Conservation (phyloP, 2,888 invertebrate species). For the Romanomermis culicivorax region DNA sequence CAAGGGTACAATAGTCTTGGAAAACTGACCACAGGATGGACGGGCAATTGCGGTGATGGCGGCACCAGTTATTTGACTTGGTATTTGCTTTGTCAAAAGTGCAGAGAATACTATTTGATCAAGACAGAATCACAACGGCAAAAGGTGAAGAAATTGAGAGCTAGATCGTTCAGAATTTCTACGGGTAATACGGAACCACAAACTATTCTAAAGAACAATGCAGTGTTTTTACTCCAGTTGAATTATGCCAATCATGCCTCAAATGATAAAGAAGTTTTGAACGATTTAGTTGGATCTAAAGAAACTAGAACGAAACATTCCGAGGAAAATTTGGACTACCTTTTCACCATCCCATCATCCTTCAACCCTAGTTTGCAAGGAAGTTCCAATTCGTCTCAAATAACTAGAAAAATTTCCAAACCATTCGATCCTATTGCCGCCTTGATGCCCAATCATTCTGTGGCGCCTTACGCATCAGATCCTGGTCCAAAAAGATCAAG, state of each 20-base stretch:
- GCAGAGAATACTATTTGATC: conserved; percentile 52
- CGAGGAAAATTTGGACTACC: not conserved
- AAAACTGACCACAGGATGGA: conserved; percentile 64
- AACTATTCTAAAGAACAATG: conserved; percentile 68
- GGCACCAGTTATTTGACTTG: conserved; percentile 45
- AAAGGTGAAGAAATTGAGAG: not conserved
- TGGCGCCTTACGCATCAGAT: conserved; percentile 11
- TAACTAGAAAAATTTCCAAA: not conserved
- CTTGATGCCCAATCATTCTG: not conserved
- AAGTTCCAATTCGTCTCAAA: not conserved
- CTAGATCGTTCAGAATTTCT: conserved; percentile 3
- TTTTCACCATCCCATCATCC: too few species aligned
- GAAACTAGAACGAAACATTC: not conserved
- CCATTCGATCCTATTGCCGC: conserved; percentile 1
- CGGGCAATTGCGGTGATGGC: conserved; percentile 66
- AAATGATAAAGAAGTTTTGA: not conserved
- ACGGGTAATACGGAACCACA: conserved; percentile 35
- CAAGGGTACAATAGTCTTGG: conserved; percentile 81
- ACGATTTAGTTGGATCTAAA: not conserved
- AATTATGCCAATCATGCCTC: conserved; percentile 10
- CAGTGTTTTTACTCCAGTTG: conserved; percentile 70
- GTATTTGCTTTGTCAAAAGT: conserved; percentile 76
- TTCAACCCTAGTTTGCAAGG: not conserved
- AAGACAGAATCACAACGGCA: conserved; percentile 13
- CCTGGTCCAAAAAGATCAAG: conserved; percentile 32